These are phyloP conservation scores for Mycteria americana DNA, from an alignment of 2,797 vertebrate genomes.

Conservation along the genomic window DNA sequence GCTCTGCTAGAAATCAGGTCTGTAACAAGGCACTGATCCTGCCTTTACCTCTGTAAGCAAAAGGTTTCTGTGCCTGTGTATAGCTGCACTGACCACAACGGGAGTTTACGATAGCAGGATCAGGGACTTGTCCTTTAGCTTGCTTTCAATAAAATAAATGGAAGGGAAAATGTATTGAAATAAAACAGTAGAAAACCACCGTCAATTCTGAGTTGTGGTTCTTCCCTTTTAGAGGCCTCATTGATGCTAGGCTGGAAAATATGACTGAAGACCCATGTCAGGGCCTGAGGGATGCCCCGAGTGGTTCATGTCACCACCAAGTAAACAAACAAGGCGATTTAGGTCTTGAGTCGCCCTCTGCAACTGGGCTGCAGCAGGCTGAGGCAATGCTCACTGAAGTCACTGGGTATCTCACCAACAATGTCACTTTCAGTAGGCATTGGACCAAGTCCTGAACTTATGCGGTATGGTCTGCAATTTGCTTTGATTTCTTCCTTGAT, in stretches of 20 bases:
- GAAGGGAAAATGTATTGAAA: constrained; percentile 9
- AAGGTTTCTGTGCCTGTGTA: background rate
- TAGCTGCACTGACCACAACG: background rate
- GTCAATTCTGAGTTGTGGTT: background rate
- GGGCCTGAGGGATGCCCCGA: background rate
- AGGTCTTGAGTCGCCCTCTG: background rate
- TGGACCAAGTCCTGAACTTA: background rate
- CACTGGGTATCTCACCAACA: background rate
- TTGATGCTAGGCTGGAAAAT: background rate
- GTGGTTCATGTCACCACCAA: background rate
- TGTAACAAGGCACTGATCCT: background rate
- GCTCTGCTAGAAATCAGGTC: background rate
- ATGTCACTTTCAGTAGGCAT: background rate
- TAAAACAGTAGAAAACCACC: background rate
- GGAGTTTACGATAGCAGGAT: rapidly evolving
- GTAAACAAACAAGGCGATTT: background rate
- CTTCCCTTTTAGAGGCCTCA: background rate
- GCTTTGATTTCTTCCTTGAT: background rate
- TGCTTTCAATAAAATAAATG: background rate
- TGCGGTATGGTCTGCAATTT: background rate
- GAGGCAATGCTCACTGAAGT: background rate
- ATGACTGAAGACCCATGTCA: background rate
- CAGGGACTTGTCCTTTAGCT: background rate
- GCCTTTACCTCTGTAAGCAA: background rate
- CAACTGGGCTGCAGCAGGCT: background rate